Evolutionary conservation across 2,888 invertebrate species (phyloP).

Genomic region (Plagodis pulveraria): DNA sequence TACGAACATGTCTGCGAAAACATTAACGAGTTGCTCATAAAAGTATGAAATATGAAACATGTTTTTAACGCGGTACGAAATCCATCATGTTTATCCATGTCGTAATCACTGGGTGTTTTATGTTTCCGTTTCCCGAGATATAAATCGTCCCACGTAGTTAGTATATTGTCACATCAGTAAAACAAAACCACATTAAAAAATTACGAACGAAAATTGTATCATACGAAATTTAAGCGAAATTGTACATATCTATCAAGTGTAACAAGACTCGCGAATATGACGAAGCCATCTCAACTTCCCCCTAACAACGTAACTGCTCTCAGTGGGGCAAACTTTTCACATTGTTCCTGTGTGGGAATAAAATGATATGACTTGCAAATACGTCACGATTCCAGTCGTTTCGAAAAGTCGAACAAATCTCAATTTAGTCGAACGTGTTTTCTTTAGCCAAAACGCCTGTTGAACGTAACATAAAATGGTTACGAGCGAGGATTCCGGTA

Average conservation of each 20-base stretch:
- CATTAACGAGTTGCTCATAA: slow-evolving; percentile 11
- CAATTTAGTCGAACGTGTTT: slow-evolving; percentile 21
- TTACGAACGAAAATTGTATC: neutral
- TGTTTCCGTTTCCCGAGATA: slow-evolving; percentile 15
- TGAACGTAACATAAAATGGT: slow-evolving; percentile 35
- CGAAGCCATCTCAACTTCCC: slow-evolving; percentile 41
- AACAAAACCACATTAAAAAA: neutral
- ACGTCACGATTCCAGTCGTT: slow-evolving; percentile 4
- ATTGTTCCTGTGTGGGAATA: slow-evolving; percentile 32
- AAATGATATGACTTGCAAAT: slow-evolving; percentile 23
- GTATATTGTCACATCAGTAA: neutral
- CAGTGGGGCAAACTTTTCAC: slow-evolving; percentile 35
- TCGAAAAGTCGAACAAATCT: slow-evolving; percentile 10
- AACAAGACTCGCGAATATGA: slow-evolving; percentile 33
- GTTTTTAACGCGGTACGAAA: slow-evolving; percentile 12
- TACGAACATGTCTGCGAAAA: slow-evolving; percentile 20
- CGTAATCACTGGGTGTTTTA: slow-evolving; percentile 16
- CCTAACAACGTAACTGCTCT: slow-evolving; percentile 34
- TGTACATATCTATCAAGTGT: slow-evolving; percentile 1
- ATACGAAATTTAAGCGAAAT: neutral
- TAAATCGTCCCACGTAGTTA: slow-evolving; percentile 1
- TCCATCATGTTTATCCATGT: slow-evolving; percentile 6
- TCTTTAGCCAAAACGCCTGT: slow-evolving; percentile 24
- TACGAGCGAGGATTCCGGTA: slow-evolving; percentile 32
- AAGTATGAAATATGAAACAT: slow-evolving; percentile 10